Percentiles rank a stretch among this genome's conserved stretches.
Evolutionary conservation across 2,888 invertebrate species (phyloP).

Genomic region (Thyatira batis): DNA sequence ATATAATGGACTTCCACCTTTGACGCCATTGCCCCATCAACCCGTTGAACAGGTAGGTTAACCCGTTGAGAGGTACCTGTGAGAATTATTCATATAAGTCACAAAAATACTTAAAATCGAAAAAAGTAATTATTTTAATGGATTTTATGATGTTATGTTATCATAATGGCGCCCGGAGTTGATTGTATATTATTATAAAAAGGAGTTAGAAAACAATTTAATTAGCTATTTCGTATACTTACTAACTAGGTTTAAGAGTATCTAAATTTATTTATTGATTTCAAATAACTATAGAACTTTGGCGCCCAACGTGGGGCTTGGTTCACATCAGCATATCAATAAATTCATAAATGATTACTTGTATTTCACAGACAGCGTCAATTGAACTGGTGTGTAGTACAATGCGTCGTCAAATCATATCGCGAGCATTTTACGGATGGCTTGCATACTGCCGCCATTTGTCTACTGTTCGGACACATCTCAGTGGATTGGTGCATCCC

Average conservation of each 20-base stretch:
- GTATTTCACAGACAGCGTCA: slow-evolving; percentile 73
- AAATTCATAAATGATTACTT: background rate
- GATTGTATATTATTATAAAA: background rate
- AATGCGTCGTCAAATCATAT: slow-evolving; percentile 97
- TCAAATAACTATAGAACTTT: background rate
- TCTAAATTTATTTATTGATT: background rate
- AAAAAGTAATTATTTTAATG: too few species aligned
- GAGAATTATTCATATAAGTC: too few species aligned
- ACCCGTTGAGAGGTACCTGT: background rate
- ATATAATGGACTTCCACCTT: slow-evolving; percentile 54
- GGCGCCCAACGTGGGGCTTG: too few species aligned
- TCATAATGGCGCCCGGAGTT: too few species aligned
- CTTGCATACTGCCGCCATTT: slow-evolving; percentile 96
- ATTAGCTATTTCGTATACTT: too few species aligned
- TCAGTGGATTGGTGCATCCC: slow-evolving; percentile 92
- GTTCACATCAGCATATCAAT: too few species aligned
- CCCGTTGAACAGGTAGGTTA: slow-evolving; percentile 66
- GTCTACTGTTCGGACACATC: slow-evolving; percentile 95
- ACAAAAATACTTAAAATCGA: too few species aligned
- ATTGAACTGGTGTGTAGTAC: slow-evolving; percentile 94
- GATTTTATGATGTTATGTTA: too few species aligned
- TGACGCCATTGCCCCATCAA: slow-evolving; percentile 50
- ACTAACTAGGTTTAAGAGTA: too few species aligned
- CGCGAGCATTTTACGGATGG: slow-evolving; percentile 98
- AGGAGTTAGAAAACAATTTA: too few species aligned